phyloP scores from a whole-genome alignment of 2,113 vertebrate species.

The Cyprinodon variegatus region DNA sequence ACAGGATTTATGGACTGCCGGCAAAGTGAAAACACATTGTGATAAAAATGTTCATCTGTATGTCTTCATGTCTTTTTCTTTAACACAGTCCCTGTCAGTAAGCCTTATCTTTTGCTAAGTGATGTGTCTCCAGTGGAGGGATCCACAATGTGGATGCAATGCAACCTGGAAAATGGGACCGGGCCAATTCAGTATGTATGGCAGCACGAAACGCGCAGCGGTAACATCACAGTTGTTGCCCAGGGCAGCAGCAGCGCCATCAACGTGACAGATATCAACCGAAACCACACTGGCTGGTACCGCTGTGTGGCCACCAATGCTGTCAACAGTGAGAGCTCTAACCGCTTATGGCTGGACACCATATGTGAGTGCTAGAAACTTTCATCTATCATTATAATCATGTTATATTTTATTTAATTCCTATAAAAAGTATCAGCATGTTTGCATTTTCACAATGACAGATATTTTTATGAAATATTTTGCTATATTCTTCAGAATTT shows the following conservation, averaged over 20 bases:
- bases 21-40: background rate
- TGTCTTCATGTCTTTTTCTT: background rate
- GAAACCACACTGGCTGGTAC: constrained; percentile 88
- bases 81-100: constrained; percentile 83
- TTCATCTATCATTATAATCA: background rate
- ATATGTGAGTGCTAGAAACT: constrained; percentile 83
- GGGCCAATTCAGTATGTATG: constrained; percentile 84
- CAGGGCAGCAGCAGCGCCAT: constrained; percentile 64
- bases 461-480: too few species aligned
- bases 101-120: constrained; percentile 83
- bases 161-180: constrained; percentile 84
- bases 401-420: background rate
- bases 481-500: background rate
- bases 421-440: background rate
- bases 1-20: background rate
- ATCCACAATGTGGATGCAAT: constrained; percentile 75
- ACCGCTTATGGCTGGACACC: constrained; percentile 83
- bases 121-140: constrained; percentile 80
- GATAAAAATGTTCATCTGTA: background rate
- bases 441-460: background rate
- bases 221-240: constrained; percentile 57
- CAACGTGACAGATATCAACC: constrained; percentile 76
- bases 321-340: constrained; percentile 83
- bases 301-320: constrained; percentile 81
- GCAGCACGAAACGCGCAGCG: constrained; percentile 73